Evolutionary conservation across 2,797 vertebrate species (phyloP).

Genomic region (Danio jaintianensis): DNA sequence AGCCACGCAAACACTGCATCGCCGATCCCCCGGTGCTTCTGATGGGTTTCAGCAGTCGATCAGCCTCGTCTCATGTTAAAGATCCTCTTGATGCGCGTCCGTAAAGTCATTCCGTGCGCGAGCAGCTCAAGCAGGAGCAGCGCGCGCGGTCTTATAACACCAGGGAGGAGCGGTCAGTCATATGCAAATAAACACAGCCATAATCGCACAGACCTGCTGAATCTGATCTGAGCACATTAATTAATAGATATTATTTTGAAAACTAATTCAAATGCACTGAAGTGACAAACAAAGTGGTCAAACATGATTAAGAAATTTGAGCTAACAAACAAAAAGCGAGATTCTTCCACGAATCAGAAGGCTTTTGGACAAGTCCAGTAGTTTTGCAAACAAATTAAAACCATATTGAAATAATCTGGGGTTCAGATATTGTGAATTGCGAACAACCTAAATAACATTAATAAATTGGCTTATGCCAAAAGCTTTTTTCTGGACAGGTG

Average conservation of each 20-base stretch:
- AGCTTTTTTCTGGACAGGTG: background rate
- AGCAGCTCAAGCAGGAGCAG: conserved; percentile 58
- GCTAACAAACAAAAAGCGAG: no score
- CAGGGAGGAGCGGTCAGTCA: conserved; percentile 73
- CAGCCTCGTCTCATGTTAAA: conserved; percentile 30
- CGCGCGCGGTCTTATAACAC: conserved; percentile 72
- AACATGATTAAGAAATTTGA: background rate
- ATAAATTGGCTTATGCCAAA: background rate
- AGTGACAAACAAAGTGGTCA: background rate
- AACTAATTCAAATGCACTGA: background rate
- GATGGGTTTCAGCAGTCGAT: background rate
- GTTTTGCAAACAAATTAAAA: no score
- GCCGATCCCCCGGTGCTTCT: conserved; percentile 11
- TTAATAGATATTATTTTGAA: background rate
- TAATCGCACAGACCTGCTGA: background rate
- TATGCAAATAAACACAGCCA: conserved; percentile 55
- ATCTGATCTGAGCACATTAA: background rate
- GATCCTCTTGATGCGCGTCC: conserved; percentile 12
- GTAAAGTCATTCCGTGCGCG: conserved; percentile 16
- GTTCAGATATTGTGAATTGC: no score
- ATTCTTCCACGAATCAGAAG: no score
- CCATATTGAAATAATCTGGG: no score
- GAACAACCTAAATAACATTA: background rate
- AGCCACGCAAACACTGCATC: conserved; percentile 39
- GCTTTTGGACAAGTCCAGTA: no score